Evolutionary conservation across 1,140 invertebrate species (phyloP).

Genomic region (Aphis gossypii): DNA sequence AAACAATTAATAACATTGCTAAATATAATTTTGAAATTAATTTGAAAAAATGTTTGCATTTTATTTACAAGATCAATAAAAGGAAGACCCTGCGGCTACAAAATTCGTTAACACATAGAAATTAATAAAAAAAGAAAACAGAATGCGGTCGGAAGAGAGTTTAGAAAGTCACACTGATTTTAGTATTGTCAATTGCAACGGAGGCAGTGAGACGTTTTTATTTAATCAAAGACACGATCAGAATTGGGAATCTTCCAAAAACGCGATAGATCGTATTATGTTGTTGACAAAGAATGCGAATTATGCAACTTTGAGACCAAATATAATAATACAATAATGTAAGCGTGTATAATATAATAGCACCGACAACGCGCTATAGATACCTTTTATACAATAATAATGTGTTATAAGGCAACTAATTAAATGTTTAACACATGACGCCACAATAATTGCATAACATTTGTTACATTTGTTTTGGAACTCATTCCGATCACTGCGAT

Average conservation of each 20-base stretch:
- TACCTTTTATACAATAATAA: not conserved
- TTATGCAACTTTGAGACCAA: not conserved
- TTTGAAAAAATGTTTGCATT: not conserved
- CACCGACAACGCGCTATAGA: not conserved
- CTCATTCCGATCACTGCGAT: not conserved
- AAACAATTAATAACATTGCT: not conserved
- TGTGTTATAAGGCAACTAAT: not conserved
- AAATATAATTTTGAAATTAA: not conserved
- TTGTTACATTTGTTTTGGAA: not conserved
- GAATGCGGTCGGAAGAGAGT: not conserved
- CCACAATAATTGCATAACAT: not conserved
- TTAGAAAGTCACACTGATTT: conserved; percentile 10
- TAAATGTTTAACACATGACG: not conserved
- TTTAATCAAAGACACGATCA: not conserved
- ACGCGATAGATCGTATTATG: not conserved
- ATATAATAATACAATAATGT: not conserved
- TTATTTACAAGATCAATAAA: not conserved
- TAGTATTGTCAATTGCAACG: not conserved
- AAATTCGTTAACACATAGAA: not conserved
- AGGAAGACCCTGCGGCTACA: not conserved
- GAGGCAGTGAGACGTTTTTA: not conserved
- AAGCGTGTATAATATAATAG: not conserved
- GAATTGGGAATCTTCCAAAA: conserved; percentile 41
- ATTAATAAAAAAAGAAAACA: not conserved
- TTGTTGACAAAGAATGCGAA: not conserved